Conservation (phyloP, 2,113 vertebrate species). For the Pogona vitticeps region DNA sequence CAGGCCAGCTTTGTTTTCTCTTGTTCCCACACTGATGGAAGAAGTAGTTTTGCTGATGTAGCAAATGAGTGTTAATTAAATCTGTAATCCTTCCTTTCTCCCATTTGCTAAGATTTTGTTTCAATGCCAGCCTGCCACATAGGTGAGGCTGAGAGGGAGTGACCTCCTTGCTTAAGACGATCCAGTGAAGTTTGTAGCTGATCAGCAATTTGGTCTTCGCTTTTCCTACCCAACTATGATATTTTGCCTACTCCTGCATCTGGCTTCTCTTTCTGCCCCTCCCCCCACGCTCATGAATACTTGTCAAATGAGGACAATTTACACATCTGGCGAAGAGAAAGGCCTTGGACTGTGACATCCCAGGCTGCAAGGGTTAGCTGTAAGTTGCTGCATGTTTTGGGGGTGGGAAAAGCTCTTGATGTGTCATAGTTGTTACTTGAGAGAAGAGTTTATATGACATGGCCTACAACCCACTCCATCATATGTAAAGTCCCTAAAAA, state of each 20-base stretch:
- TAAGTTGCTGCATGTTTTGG: neutral
- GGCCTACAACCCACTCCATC: neutral
- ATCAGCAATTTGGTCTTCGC: neutral
- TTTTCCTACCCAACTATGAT: neutral
- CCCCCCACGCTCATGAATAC: no score
- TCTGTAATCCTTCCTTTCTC: neutral
- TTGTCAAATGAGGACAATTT: no score
- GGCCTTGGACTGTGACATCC: neutral
- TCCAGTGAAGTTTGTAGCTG: neutral
- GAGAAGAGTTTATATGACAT: neutral
- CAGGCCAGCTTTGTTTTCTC: neutral
- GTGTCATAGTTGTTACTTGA: neutral
- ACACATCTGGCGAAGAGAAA: no score
- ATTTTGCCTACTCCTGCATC: neutral
- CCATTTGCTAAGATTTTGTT: neutral
- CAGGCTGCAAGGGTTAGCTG: neutral
- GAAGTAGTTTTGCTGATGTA: neutral
- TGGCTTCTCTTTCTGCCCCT: no score
- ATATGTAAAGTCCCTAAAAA: neutral
- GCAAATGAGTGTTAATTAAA: neutral
- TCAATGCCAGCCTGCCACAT: neutral
- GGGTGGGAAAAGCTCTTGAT: neutral
- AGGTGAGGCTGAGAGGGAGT: neutral
- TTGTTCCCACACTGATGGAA: neutral
- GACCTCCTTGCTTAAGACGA: neutral